A percentile compares a stretch with the other conserved stretches of the same genome.
These are phyloP conservation scores for Silurus lanzhouensis DNA, from an alignment of 2,797 vertebrate genomes.

Conservation along the genomic window DNA sequence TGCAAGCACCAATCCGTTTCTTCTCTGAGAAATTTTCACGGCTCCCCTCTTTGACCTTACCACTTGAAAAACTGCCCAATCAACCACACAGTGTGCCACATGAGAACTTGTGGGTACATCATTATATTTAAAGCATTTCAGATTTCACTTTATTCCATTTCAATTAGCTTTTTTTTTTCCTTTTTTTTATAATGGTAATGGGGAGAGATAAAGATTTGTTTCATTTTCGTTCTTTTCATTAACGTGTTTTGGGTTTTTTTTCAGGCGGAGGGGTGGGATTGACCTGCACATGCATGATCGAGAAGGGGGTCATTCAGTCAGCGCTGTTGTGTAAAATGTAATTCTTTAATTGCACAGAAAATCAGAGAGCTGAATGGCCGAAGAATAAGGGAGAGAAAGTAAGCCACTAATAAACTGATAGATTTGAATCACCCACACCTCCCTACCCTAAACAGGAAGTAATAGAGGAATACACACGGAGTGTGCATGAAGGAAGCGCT, in stretches of 20 bases:
- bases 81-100: conserved; percentile 62
- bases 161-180: conserved; percentile 51
- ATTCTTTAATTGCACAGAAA: conserved; percentile 63
- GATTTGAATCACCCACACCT: conserved; percentile 58
- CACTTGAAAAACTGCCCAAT: conserved; percentile 49
- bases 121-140: conserved; percentile 76
- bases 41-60: conserved; percentile 58
- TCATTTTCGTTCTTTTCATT: conserved; percentile 64
- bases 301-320: conserved; percentile 49
- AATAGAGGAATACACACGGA: conserved; percentile 57
- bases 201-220: conserved; percentile 52
- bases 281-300: conserved; percentile 29
- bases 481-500: conserved; percentile 69
- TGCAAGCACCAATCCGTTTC: conserved; percentile 83
- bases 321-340: conserved; percentile 48
- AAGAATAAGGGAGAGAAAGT: conserved; percentile 51
- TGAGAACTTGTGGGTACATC: conserved; percentile 69
- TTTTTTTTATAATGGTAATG: conserved; percentile 38
- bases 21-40: conserved; percentile 76
- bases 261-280: conserved; percentile 21
- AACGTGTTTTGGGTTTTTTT: background rate
- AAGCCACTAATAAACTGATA: conserved; percentile 75
- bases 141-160: conserved; percentile 55
- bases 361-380: conserved; percentile 6
- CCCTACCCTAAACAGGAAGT: conserved; percentile 58